phyloP scores from a whole-genome alignment of 2,113 vertebrate species.

The Pseudonaja textilis region DNA sequence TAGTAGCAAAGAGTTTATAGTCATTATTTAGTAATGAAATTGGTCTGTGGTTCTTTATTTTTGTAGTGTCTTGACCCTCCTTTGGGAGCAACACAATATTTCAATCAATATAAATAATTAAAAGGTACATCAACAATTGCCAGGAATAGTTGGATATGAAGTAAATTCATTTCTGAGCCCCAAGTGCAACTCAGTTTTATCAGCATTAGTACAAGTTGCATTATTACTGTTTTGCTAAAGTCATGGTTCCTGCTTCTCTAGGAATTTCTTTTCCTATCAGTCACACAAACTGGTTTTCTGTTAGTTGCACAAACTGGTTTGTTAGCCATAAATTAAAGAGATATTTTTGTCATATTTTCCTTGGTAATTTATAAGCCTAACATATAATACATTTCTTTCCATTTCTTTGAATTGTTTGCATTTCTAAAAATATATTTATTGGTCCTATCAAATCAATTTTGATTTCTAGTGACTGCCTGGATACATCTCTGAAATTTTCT shows the following conservation, averaged over 20 bases:
- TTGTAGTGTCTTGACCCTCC: no score
- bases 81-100: no score
- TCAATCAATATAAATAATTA: background rate
- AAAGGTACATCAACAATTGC: background rate
- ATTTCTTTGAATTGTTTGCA: conserved; percentile 27
- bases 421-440: background rate
- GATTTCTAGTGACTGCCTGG: background rate
- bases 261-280: conserved; percentile 22
- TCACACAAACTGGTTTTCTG: background rate
- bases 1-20: no score
- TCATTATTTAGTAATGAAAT: no score
- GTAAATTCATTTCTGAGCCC: background rate
- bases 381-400: conserved; percentile 48
- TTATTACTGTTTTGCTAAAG: background rate
- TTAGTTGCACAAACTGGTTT: background rate
- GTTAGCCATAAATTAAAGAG: conserved; percentile 21
- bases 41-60: no score
- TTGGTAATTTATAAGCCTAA: conserved; percentile 12
- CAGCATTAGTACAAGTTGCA: background rate
- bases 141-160: background rate
- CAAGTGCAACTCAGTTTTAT: background rate
- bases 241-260: conserved; percentile 23
- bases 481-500: background rate
- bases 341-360: conserved; percentile 37
- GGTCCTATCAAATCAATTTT: background rate